Conservation (phyloP, 2,888 invertebrate genomes). For the Mimachlamys varia region DNA sequence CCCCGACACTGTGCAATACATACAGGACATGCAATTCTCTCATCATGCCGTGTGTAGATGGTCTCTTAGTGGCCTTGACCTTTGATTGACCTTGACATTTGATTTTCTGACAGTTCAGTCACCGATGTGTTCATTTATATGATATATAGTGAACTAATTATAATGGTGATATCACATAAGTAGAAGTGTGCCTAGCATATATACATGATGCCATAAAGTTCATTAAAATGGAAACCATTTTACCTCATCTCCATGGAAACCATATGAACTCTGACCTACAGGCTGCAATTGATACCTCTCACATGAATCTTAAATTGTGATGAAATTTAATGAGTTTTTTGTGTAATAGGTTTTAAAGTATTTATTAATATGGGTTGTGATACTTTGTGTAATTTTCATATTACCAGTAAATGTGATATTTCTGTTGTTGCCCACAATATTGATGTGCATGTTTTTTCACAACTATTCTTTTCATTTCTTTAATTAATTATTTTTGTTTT, state of each 20-base stretch:
- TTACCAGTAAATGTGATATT: not conserved
- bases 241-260: not conserved
- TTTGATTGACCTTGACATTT: not conserved
- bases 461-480: not conserved
- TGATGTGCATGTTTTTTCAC: not conserved
- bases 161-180: not conserved
- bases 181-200: slow-evolving; percentile 20
- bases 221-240: not conserved
- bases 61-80: not conserved
- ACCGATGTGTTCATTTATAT: slow-evolving; percentile 24
- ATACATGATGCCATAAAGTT: not conserved
- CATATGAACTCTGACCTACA: not conserved
- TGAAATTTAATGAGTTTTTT: not conserved
- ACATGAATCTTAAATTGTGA: not conserved
- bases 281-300: not conserved
- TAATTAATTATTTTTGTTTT: not conserved
- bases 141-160: not conserved
- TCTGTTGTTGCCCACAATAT: not conserved
- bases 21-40: slow-evolving; percentile 12
- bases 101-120: slow-evolving; percentile 1
- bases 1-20: slow-evolving; percentile 1
- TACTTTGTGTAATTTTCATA: not conserved
- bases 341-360: not conserved
- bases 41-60: slow-evolving; percentile 25
- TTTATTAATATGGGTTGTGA: not conserved